Evolutionary conservation across 2,113 vertebrate species (phyloP).

Genomic region (Hippocampus zosterae): DNA sequence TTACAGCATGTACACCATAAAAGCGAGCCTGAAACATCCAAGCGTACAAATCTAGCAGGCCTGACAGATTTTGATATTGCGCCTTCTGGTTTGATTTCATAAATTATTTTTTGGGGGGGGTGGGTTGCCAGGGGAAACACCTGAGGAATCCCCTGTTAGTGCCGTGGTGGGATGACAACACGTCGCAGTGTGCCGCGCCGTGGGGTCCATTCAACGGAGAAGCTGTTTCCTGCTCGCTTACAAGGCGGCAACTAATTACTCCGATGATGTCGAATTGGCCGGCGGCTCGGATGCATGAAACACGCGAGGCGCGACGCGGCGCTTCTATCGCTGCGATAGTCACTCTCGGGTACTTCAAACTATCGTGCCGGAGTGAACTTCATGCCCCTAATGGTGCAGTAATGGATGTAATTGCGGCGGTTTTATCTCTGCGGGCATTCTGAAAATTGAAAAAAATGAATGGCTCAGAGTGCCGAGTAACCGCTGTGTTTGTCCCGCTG

Average conservation of each 20-base stretch:
- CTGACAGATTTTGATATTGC: too few relatives aligned
- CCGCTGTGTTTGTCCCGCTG: background rate
- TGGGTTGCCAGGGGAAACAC: slow-evolving; percentile 26
- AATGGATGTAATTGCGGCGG: background rate
- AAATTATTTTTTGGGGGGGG: slow-evolving; percentile 2
- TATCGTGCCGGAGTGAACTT: background rate
- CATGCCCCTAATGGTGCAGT: background rate
- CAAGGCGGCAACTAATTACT: background rate
- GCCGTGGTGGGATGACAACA: background rate
- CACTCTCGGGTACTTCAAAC: background rate
- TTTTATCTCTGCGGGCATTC: background rate
- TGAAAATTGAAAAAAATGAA: background rate
- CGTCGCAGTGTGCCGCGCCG: slow-evolving; percentile 16
- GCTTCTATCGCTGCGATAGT: background rate
- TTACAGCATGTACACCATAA: too few relatives aligned
- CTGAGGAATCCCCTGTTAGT: slow-evolving; percentile 38
- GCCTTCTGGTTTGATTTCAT: too few relatives aligned
- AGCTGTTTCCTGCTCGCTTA: slow-evolving; percentile 8
- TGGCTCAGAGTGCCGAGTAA: background rate
- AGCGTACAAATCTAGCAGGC: too few relatives aligned
- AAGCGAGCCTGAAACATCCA: too few relatives aligned
- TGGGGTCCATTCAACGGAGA: slow-evolving; percentile 13
- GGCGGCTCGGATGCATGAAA: background rate
- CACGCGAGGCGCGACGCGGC: background rate
- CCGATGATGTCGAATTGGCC: background rate